These are phyloP conservation scores for Thereva unica DNA, from an alignment of 2,888 invertebrate species.

Conservation along the genomic window DNA sequence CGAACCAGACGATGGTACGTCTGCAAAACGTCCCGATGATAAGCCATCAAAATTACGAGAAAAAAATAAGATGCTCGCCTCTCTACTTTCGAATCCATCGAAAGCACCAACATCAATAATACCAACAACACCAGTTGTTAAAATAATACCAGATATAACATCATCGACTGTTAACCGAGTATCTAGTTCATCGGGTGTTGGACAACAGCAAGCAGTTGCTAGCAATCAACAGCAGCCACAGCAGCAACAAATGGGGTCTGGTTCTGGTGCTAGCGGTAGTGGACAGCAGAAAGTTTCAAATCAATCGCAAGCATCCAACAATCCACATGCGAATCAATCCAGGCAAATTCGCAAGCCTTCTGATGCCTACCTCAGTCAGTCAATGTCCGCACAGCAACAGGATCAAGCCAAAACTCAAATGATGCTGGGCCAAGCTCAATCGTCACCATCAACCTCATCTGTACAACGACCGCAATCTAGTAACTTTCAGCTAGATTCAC, in stretches of 20 bases:
- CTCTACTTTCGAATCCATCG: conserved; percentile 76
- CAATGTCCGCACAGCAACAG: conserved; percentile 51
- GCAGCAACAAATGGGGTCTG: conserved; percentile 57
- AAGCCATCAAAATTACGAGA: conserved; percentile 73
- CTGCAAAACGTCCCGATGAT: conserved; percentile 55
- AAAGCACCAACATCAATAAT: conserved; percentile 62
- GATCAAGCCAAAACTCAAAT: conserved; percentile 47
- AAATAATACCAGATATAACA: conserved; percentile 57
- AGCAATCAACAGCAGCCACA: conserved; percentile 50
- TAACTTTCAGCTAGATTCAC: conserved; percentile 42
- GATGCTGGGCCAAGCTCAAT: conserved; percentile 42
- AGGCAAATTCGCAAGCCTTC: conserved; percentile 43
- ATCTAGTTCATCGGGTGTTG: conserved; percentile 44
- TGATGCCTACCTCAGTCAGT: conserved; percentile 47
- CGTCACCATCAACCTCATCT: conserved; percentile 45
- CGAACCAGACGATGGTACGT: conserved; percentile 62
- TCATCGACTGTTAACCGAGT: conserved; percentile 51
- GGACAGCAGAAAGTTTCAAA: conserved; percentile 41
- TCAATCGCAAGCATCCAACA: conserved; percentile 55
- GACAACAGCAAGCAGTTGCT: conserved; percentile 43
- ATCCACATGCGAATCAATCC: conserved; percentile 41
- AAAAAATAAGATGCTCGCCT: conserved; percentile 84
- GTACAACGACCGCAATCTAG: conserved; percentile 46
- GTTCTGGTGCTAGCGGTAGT: conserved; percentile 32
- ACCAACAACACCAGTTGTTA: conserved; percentile 52